Evolutionary conservation across 2,888 invertebrate species (phyloP).

Genomic region (Aphrophora alni): DNA sequence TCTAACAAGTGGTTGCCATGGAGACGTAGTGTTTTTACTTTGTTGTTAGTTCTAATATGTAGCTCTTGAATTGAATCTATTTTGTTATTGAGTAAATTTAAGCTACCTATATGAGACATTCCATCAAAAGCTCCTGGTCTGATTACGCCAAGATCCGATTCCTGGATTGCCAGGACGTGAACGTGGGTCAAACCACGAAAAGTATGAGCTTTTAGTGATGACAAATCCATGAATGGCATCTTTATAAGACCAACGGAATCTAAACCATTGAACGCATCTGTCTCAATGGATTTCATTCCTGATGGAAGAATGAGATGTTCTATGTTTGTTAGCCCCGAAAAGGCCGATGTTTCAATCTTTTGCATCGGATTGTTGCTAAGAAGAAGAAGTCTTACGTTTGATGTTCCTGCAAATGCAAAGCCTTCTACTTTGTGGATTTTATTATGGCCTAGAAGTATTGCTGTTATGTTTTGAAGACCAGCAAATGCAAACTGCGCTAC

Average conservation of each 20-base stretch:
- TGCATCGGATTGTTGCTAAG: conserved; percentile 85
- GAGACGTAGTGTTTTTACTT: conserved; percentile 73
- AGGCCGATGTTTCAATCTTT: conserved; percentile 80
- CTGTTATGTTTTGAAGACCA: conserved; percentile 79
- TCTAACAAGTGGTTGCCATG: conserved; percentile 86
- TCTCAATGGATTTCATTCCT: conserved; percentile 76
- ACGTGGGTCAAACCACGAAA: conserved; percentile 80
- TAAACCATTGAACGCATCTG: conserved; percentile 81
- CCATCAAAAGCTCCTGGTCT: conserved; percentile 75
- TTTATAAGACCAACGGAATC: conserved; percentile 83
- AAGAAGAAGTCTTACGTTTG: conserved; percentile 80
- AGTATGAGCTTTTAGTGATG: conserved; percentile 71
- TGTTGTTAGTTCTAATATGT: conserved; percentile 72
- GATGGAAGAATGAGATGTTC: conserved; percentile 84
- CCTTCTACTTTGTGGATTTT: conserved; percentile 71
- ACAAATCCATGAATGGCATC: conserved; percentile 83
- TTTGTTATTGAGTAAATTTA: conserved; percentile 84
- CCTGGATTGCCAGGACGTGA: conserved; percentile 76
- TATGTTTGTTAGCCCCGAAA: conserved; percentile 83
- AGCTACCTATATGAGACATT: conserved; percentile 70
- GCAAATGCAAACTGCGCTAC: conserved; percentile 87
- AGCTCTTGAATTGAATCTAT: conserved; percentile 82
- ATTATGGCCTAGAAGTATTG: conserved; percentile 72
- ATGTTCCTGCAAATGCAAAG: conserved; percentile 87
- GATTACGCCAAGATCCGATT: conserved; percentile 81